These are phyloP conservation scores for Arion vulgaris DNA, from an alignment of 1,140 invertebrate species.

Conservation along the genomic window DNA sequence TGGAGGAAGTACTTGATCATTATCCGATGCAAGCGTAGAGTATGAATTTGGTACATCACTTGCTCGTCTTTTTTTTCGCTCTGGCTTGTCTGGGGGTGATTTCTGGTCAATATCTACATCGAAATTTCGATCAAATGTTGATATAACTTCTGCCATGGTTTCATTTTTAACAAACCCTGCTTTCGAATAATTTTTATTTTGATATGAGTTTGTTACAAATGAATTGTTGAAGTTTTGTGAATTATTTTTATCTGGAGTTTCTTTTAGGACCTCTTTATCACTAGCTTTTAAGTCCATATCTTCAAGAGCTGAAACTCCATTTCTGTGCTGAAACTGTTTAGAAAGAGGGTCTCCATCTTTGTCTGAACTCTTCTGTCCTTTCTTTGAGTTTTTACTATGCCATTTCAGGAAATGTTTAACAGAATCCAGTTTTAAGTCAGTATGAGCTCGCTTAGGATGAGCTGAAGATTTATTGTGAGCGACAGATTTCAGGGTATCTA, in stretches of 20 bases:
- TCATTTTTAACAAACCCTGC: neutral
- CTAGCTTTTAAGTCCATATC: neutral
- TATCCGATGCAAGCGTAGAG: neutral
- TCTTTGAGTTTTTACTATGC: constrained; percentile 18
- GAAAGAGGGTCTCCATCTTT: constrained; percentile 2
- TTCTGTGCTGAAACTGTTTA: neutral
- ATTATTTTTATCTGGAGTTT: neutral
- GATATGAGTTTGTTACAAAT: neutral
- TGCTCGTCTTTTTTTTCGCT: constrained; percentile 11
- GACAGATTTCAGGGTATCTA: constrained; percentile 75
- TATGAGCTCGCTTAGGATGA: constrained; percentile 54
- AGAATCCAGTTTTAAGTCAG: constrained; percentile 56
- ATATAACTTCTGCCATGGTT: neutral
- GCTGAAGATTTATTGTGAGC: constrained; percentile 32
- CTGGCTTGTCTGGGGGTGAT: constrained; percentile 20
- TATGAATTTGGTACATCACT: neutral
- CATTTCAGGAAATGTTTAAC: constrained; percentile 34
- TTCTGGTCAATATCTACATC: neutral
- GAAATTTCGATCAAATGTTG: neutral
- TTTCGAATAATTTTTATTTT: neutral
- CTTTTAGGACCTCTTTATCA: neutral
- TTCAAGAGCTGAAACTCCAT: neutral
- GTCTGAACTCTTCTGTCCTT: neutral
- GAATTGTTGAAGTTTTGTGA: neutral
- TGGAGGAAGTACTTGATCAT: neutral